Conservation (phyloP, 2,113 vertebrate genomes). For the Zeus faber region DNA sequence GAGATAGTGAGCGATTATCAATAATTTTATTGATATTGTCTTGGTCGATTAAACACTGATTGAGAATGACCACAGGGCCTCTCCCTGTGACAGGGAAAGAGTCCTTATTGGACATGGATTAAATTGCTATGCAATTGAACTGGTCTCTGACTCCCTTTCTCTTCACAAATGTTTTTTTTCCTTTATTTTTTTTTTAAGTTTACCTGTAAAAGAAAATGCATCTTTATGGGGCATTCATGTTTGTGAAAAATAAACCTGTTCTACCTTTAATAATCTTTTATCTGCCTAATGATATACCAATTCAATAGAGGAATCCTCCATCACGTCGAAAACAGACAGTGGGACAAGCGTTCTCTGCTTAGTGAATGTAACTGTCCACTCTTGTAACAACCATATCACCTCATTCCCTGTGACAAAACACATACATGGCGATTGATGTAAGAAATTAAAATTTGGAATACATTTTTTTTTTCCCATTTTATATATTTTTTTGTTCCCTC, state of each 20-base stretch:
- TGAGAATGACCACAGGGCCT: conserved; percentile 74
- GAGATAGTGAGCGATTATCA: conserved; percentile 72
- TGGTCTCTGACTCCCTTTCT: conserved; percentile 77
- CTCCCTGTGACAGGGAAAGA: conserved; percentile 76
- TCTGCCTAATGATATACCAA: conserved; percentile 35
- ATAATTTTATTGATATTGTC: conserved; percentile 75
- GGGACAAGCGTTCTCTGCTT: conserved; percentile 20
- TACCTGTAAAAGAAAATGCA: conserved; percentile 63
- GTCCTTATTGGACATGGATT: conserved; percentile 77
- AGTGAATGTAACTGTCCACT: conserved; percentile 43
- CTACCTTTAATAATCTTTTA: too few relatives aligned
- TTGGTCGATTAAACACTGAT: conserved; percentile 68
- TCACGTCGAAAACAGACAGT: conserved; percentile 9
- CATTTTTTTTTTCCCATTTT: not conserved
- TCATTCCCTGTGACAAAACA: conserved; percentile 16
- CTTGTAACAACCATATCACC: conserved; percentile 13
- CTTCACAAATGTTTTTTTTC: conserved; percentile 72
- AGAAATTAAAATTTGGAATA: conserved; percentile 6
- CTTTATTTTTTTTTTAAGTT: conserved; percentile 74
- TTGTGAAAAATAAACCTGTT: conserved; percentile 68
- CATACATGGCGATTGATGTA: conserved; percentile 18
- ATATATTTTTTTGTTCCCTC: conserved; percentile 2
- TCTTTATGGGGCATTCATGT: conserved; percentile 65
- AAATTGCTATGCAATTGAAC: conserved; percentile 84
- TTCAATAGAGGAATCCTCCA: conserved; percentile 1